Conservation (phyloP, 2,797 vertebrate genomes). For the Hoplostethus mediterraneus region DNA sequence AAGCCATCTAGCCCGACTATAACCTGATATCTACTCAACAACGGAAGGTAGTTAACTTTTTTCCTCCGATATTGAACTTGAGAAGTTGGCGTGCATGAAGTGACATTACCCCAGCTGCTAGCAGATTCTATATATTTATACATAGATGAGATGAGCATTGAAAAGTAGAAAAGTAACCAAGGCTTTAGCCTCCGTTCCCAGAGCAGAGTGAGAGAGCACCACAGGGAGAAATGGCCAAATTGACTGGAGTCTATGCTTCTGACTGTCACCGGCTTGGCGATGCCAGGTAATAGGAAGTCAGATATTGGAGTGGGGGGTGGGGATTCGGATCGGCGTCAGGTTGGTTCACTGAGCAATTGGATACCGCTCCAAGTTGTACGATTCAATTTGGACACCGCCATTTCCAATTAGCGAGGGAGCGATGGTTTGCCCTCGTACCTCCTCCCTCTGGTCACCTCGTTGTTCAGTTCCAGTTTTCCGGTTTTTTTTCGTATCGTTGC, state of each 20-base stretch:
- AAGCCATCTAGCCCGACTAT: too few relatives aligned
- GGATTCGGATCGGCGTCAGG: conserved; percentile 1
- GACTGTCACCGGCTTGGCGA: background rate
- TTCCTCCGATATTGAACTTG: too few relatives aligned
- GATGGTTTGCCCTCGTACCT: background rate
- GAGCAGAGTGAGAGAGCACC: background rate
- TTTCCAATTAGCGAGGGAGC: conserved; percentile 39
- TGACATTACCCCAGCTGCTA: too few relatives aligned
- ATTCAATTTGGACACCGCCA: conserved; percentile 53
- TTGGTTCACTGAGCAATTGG: conserved; percentile 43
- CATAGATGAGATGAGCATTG: too few relatives aligned
- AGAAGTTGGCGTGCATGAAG: too few relatives aligned
- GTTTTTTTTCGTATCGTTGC: conserved; percentile 15
- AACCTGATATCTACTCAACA: too few relatives aligned
- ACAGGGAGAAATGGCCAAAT: background rate
- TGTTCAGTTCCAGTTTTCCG: conserved; percentile 35
- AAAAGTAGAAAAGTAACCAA: too few relatives aligned
- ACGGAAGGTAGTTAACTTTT: too few relatives aligned
- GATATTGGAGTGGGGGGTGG: conserved; percentile 17
- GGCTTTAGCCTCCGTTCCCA: conserved; percentile 27
- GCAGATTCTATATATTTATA: too few relatives aligned
- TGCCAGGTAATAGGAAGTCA: conserved; percentile 34
- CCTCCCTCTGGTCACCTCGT: conserved; percentile 7
- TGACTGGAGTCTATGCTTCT: background rate
- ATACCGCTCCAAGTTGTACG: conserved; percentile 40